These are phyloP conservation scores for Steinernema carpocapsae DNA, from an alignment of 2,888 invertebrate species.

Conservation along the genomic window DNA sequence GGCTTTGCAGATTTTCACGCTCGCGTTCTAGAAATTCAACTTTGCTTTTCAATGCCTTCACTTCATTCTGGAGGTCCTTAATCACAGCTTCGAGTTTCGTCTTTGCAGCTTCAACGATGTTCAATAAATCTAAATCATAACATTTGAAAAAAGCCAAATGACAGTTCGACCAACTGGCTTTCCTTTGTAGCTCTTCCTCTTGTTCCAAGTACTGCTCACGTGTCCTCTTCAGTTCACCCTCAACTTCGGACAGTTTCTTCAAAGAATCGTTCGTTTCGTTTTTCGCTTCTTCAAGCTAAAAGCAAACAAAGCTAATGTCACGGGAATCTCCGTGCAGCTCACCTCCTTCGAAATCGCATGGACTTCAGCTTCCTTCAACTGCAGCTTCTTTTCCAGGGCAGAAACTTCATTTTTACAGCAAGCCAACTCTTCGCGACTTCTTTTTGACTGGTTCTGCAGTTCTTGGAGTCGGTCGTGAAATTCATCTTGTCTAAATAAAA, in stretches of 20 bases:
- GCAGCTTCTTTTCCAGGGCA: slow-evolving; percentile 62
- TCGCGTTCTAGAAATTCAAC: slow-evolving; percentile 69
- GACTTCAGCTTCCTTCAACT: slow-evolving; percentile 65
- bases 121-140: slow-evolving; percentile 51
- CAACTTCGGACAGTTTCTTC: slow-evolving; percentile 47
- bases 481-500: slow-evolving; percentile 66
- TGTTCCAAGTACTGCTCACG: slow-evolving; percentile 54
- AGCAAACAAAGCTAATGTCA: too few species aligned
- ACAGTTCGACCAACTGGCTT: not conserved
- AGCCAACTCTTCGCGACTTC: slow-evolving; percentile 63
- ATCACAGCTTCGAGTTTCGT: slow-evolving; percentile 62
- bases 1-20: slow-evolving; percentile 66
- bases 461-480: slow-evolving; percentile 68
- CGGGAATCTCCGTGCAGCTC: not conserved
- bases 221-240: slow-evolving; percentile 49
- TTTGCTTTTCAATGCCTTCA: slow-evolving; percentile 65
- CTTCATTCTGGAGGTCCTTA: slow-evolving; percentile 65
- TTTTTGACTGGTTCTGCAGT: slow-evolving; percentile 63
- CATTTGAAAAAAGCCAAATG: slow-evolving; percentile 2
- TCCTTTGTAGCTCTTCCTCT: slow-evolving; percentile 57
- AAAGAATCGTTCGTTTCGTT: slow-evolving; percentile 60
- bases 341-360: slow-evolving; percentile 64
- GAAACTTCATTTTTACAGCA: slow-evolving; percentile 66
- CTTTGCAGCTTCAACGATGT: slow-evolving; percentile 62
- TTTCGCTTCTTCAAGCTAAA: slow-evolving; percentile 61